phyloP scores from a whole-genome alignment of 2,797 vertebrate species.

The Netta rufina region DNA sequence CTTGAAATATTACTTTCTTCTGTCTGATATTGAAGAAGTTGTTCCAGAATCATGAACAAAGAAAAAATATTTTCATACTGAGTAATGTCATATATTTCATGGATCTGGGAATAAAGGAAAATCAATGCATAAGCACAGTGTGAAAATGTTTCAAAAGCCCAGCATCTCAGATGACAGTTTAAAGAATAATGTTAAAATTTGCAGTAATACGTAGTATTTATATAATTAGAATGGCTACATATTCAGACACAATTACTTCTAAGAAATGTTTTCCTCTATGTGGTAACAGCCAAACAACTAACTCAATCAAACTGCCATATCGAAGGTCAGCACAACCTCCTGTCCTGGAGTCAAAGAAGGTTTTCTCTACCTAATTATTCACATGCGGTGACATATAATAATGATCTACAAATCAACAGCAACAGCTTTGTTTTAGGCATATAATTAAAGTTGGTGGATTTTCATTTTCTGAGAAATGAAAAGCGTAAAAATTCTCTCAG shows the following conservation, averaged over 20 bases:
- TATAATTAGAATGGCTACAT: background rate
- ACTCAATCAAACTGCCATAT: background rate
- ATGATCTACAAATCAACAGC: background rate
- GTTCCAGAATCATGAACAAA: constrained; percentile 84
- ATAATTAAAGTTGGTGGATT: background rate
- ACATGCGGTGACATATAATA: background rate
- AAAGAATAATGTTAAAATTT: background rate
- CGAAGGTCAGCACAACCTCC: background rate
- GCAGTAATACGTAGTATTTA: background rate
- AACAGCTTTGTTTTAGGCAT: background rate
- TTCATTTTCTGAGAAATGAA: background rate
- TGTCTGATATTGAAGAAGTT: constrained; percentile 77
- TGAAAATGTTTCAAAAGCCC: background rate
- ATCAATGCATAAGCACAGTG: background rate
- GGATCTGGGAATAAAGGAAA: constrained; percentile 68
- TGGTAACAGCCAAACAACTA: background rate
- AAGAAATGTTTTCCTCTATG: background rate
- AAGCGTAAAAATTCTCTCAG: background rate
- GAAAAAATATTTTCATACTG: constrained; percentile 87
- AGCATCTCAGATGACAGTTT: background rate
- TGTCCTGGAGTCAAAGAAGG: background rate
- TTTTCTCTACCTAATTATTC: background rate
- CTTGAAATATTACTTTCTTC: constrained; percentile 3
- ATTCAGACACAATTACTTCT: background rate
- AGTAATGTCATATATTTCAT: constrained; percentile 71